Percentiles rank a stretch among this genome's conserved stretches.
Evolutionary conservation across 2,888 invertebrate species (phyloP).

Genomic region (Notocelia uddmanniana): DNA sequence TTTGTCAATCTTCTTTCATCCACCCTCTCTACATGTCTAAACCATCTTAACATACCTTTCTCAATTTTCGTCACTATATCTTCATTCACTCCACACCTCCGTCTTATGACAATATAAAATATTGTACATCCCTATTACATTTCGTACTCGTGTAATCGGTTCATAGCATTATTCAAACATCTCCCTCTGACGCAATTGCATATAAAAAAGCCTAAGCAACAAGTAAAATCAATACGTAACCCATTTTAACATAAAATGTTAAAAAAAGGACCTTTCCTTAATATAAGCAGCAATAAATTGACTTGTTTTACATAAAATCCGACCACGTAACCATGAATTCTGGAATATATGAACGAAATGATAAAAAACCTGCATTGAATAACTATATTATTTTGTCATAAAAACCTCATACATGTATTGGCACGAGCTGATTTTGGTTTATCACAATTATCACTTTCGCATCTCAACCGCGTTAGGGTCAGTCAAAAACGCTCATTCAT

Average conservation of each 20-base stretch:
- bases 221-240: constrained; percentile 28
- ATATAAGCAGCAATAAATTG: constrained; percentile 27
- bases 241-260: constrained; percentile 23
- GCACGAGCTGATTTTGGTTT: background rate
- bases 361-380: constrained; percentile 32
- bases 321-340: constrained; percentile 9
- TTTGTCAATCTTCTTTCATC: no score
- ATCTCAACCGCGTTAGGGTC: background rate
- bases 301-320: constrained; percentile 2
- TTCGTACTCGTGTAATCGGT: no score
- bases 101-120: no score
- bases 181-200: background rate
- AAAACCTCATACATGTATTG: constrained; percentile 27
- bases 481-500: no score
- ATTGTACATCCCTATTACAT: no score
- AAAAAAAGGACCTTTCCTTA: constrained; percentile 10
- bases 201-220: constrained; percentile 2
- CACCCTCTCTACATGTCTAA: no score
- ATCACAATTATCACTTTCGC: background rate
- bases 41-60: no score
- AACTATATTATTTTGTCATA: constrained; percentile 25
- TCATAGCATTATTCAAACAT: no score
- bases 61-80: no score
- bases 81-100: no score
- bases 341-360: constrained; percentile 16